Conservation (phyloP, 2,888 invertebrate species). For the Eilema caniola region DNA sequence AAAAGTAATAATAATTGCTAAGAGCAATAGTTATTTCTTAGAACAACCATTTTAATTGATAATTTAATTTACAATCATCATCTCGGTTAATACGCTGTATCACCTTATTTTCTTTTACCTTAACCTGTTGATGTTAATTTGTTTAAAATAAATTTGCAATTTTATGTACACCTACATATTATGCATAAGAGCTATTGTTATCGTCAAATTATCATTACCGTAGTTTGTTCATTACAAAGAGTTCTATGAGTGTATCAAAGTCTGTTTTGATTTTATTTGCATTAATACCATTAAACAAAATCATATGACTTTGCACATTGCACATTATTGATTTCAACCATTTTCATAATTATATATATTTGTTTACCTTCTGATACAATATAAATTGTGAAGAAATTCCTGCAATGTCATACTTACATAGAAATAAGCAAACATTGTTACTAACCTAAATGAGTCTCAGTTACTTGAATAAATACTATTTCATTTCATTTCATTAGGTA, state of each 20-base stretch:
- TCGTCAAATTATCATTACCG: not conserved
- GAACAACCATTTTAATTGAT: not conserved
- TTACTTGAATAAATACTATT: no score
- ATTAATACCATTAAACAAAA: not conserved
- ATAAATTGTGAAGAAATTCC: no score
- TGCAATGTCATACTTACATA: no score
- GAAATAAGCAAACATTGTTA: no score
- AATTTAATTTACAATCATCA: not conserved
- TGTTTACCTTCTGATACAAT: no score
- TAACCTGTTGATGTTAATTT: conserved; percentile 3
- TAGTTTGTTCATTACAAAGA: not conserved
- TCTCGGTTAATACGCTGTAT: not conserved
- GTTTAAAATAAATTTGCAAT: not conserved
- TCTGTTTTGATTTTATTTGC: not conserved
- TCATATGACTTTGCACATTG: not conserved
- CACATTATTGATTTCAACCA: no score
- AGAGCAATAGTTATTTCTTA: not conserved
- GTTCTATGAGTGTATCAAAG: not conserved
- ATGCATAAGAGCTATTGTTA: not conserved
- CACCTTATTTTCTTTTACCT: not conserved
- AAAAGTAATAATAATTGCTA: no score
- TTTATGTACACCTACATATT: not conserved
- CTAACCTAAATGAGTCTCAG: no score
- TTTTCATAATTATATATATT: no score
- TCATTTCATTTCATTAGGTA: no score